Conservation (phyloP, 2,797 vertebrate genomes). For the Tolypeutes matacus region DNA sequence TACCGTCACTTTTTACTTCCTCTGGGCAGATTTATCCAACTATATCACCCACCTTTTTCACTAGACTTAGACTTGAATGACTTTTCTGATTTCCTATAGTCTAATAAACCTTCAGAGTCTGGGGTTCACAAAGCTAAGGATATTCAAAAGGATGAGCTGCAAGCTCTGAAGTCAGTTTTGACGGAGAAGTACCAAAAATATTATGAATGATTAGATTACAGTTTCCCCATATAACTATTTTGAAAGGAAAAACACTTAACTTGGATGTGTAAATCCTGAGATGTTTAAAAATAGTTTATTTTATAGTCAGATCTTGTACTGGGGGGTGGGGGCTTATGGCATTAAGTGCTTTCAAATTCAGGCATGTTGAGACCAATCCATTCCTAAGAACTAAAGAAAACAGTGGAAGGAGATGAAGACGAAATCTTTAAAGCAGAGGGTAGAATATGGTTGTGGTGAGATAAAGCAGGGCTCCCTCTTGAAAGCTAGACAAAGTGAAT, state of each 20-base stretch:
- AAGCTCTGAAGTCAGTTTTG: not conserved
- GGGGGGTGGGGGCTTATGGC: not conserved
- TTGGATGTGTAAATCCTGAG: not conserved
- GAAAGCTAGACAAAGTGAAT: not conserved
- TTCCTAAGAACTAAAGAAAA: not conserved
- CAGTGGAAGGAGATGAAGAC: not conserved
- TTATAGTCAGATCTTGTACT: not conserved
- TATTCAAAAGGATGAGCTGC: not conserved
- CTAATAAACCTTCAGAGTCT: constrained; percentile 40
- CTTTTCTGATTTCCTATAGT: constrained; percentile 40
- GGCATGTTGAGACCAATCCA: not conserved
- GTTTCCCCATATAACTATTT: not conserved
- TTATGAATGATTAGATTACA: not conserved
- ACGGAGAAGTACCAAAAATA: not conserved
- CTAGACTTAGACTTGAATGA: not conserved
- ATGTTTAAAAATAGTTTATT: constrained; percentile 36
- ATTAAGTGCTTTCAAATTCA: not conserved
- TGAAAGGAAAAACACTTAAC: constrained; percentile 46
- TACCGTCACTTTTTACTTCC: constrained; percentile 17
- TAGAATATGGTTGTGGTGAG: not conserved
- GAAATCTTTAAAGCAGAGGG: constrained; percentile 28
- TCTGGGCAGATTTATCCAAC: not conserved
- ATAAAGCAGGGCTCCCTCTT: constrained; percentile 71
- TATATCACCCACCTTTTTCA: not conserved
- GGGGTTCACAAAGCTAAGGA: not conserved